Conservation (phyloP, 2,113 vertebrate genomes). For the Paraplagusia blochii region DNA sequence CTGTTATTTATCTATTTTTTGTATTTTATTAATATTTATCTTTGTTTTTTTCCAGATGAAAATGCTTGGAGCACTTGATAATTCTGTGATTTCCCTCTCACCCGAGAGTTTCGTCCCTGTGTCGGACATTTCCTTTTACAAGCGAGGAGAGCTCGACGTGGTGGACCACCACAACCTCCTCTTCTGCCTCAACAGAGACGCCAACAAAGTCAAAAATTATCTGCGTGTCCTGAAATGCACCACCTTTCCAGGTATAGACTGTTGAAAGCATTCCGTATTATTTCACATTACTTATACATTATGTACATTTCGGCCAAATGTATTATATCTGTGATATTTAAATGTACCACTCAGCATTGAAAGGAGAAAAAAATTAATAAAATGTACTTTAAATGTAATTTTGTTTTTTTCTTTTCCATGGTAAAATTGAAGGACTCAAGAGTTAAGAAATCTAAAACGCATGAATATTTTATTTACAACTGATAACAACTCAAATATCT, state of each 20-base stretch:
- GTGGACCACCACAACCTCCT: slow-evolving; percentile 73
- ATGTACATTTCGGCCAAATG: too few species aligned
- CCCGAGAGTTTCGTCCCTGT: slow-evolving; percentile 48
- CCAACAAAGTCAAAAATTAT: slow-evolving; percentile 77
- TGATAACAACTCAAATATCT: slow-evolving; percentile 33
- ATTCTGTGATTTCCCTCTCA: slow-evolving; percentile 52
- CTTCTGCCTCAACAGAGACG: slow-evolving; percentile 76
- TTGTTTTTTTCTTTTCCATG: not conserved
- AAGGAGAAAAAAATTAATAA: not conserved
- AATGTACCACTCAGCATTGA: slow-evolving; percentile 2
- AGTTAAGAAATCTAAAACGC: slow-evolving; percentile 13
- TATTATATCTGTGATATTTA: not conserved
- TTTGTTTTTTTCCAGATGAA: slow-evolving; percentile 67
- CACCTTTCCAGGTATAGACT: slow-evolving; percentile 60
- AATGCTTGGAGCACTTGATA: slow-evolving; percentile 69
- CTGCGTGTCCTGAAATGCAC: slow-evolving; percentile 74
- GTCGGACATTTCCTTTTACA: slow-evolving; percentile 40
- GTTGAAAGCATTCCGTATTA: slow-evolving; percentile 22
- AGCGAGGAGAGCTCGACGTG: slow-evolving; percentile 51
- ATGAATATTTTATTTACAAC: slow-evolving; percentile 61
- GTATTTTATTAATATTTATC: not conserved
- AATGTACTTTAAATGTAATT: not conserved
- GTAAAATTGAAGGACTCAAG: not conserved
- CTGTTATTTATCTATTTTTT: not conserved
- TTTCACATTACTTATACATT: too few species aligned